Evolutionary conservation across 2,888 invertebrate species (phyloP).

Genomic region (Eustalomyia histrio): DNA sequence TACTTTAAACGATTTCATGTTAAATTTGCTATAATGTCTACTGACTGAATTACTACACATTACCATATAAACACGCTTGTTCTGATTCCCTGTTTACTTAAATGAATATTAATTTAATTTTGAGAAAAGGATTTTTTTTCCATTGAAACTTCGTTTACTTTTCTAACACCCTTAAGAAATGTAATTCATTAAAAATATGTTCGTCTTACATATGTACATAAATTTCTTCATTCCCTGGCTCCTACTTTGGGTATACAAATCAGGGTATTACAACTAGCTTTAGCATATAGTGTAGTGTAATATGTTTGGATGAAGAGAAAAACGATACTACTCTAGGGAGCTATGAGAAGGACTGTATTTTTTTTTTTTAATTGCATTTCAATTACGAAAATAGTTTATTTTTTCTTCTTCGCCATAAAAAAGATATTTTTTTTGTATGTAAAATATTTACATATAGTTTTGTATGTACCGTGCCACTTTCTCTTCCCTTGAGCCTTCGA

Average conservation of each 20-base stretch:
- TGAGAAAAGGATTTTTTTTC: conserved; percentile 31
- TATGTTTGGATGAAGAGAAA: background rate
- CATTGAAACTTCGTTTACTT: conserved; percentile 60
- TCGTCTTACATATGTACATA: conserved; percentile 5
- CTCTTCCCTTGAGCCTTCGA: conserved; percentile 24
- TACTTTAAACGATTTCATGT: background rate
- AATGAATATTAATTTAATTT: conserved; percentile 53
- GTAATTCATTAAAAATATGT: conserved; percentile 75
- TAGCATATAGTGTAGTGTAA: conserved; percentile 12
- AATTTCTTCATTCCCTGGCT: background rate
- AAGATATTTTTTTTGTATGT: conserved; percentile 32
- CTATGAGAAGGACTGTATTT: conserved; percentile 16
- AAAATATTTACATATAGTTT: conserved; percentile 51
- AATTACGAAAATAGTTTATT: conserved; percentile 74
- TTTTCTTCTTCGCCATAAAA: conserved; percentile 44
- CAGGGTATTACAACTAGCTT: conserved; percentile 7
- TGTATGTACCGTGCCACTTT: background rate
- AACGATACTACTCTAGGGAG: conserved; percentile 22
- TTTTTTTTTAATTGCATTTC: conserved; percentile 77
- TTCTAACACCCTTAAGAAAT: conserved; percentile 75
- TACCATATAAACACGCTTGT: background rate
- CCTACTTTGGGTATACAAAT: background rate
- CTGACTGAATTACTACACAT: background rate
- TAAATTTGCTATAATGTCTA: background rate
- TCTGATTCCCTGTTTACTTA: background rate